A percentile compares a stretch with the other conserved stretches of the same genome.
Conservation (phyloP, 2,797 vertebrate genomes). For the Poeciliopsis infans region DNA sequence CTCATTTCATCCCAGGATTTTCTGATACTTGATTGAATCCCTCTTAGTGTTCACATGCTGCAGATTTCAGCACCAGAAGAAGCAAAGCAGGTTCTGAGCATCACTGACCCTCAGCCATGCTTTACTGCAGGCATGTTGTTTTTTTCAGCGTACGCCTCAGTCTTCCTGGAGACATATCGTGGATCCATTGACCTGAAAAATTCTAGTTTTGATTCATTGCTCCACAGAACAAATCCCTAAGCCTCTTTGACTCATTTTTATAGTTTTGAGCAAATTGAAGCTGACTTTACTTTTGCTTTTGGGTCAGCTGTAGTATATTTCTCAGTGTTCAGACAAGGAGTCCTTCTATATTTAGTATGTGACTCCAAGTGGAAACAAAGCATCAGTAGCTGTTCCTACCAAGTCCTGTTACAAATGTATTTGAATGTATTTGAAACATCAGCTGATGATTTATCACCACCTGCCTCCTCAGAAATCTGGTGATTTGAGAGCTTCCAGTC, state of each 20-base stretch:
- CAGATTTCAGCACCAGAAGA: neutral
- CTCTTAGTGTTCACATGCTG: neutral
- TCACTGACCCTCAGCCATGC: neutral
- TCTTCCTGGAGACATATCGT: neutral
- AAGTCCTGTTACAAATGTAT: neutral
- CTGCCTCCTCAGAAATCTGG: neutral
- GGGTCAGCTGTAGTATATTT: neutral
- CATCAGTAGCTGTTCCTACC: neutral
- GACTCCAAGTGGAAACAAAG: neutral
- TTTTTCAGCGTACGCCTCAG: neutral
- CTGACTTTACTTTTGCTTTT: conserved; percentile 1
- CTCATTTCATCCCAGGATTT: neutral
- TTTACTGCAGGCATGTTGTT: neutral
- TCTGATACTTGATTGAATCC: neutral
- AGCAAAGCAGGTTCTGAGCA: neutral
- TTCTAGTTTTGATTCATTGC: neutral
- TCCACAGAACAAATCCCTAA: neutral
- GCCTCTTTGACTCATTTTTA: neutral
- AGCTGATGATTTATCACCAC: neutral
- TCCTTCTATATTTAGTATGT: neutral
- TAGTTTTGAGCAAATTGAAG: neutral
- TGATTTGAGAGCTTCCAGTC: neutral
- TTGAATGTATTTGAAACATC: neutral
- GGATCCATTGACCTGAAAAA: neutral
- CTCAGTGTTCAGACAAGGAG: neutral